These are phyloP conservation scores for Theristus sp. DNA, from an alignment of 2,888 invertebrate genomes.

Conservation along the genomic window DNA sequence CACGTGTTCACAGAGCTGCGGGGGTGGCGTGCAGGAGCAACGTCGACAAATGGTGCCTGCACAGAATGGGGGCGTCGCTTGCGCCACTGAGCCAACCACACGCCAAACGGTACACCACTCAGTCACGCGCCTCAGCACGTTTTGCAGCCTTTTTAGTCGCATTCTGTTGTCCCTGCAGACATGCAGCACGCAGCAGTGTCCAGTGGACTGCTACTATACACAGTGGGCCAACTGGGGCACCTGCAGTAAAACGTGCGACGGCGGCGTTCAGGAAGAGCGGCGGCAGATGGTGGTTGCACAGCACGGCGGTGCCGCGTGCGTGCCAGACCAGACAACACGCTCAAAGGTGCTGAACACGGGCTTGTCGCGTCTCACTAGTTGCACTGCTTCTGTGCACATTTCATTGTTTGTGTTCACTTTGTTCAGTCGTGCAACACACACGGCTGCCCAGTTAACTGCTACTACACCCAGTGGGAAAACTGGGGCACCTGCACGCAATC, in stretches of 20 bases:
- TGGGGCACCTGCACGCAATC: neutral
- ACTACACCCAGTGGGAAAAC: too few species aligned
- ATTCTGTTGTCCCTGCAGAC: too few species aligned
- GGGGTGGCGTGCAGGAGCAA: neutral
- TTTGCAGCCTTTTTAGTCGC: too few species aligned
- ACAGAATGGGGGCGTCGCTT: neutral
- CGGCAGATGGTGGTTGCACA: neutral
- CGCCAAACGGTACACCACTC: too few species aligned
- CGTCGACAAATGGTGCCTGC: neutral
- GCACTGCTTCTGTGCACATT: too few species aligned
- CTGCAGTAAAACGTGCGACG: neutral
- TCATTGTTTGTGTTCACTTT: too few species aligned
- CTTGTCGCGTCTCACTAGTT: too few species aligned
- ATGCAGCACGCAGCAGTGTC: neutral
- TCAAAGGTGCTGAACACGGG: too few species aligned
- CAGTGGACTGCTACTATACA: neutral
- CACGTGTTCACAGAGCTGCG: neutral
- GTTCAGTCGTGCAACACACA: neutral
- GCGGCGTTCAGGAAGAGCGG: neutral
- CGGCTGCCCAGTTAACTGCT: neutral
- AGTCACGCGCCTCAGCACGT: too few species aligned
- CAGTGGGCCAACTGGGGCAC: neutral
- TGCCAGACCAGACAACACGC: neutral
- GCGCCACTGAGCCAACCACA: too few species aligned
- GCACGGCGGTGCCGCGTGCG: neutral